These are phyloP conservation scores for Crossaster papposus DNA, from an alignment of 53 echinoderm and acorn worm species.

Conservation along the genomic window DNA sequence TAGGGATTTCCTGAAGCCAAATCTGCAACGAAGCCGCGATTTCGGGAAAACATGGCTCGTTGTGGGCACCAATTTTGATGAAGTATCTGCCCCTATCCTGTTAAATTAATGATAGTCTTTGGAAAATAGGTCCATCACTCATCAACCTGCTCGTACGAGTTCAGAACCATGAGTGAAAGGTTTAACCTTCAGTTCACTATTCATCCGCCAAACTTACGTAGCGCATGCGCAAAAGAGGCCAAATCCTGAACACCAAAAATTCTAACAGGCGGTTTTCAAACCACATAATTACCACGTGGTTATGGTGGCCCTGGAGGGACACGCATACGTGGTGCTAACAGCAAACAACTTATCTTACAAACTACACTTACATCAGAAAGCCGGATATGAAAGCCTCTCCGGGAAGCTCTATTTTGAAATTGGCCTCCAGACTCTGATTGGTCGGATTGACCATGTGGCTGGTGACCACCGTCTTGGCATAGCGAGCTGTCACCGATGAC, in stretches of 20 bases:
- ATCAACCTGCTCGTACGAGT: too few species aligned
- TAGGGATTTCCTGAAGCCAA: not conserved
- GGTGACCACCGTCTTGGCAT: slow-evolving; percentile 60
- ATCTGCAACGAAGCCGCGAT: not conserved
- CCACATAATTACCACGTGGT: too few species aligned
- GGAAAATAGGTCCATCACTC: too few species aligned
- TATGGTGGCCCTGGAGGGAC: too few species aligned
- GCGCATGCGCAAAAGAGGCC: not conserved
- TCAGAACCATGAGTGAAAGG: too few species aligned
- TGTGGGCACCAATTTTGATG: not conserved
- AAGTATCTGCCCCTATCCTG: not conserved
- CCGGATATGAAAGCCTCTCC: slow-evolving; percentile 71
- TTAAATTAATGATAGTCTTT: too few species aligned
- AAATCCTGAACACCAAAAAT: not conserved
- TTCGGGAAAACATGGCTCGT: not conserved
- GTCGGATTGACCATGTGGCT: slow-evolving; percentile 56
- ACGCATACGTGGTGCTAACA: too few species aligned
- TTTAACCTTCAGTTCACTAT: not conserved
- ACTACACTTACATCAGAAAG: slow-evolving; percentile 65
- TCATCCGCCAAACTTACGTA: not conserved
- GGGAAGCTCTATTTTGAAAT: slow-evolving; percentile 62
- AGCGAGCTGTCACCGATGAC: slow-evolving; percentile 67
- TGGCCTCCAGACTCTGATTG: slow-evolving; percentile 46
- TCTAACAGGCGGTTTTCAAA: not conserved
- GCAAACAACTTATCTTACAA: too few species aligned